These are phyloP conservation scores for Cyclina sinensis DNA, from an alignment of 1,140 invertebrate species.

Conservation along the genomic window DNA sequence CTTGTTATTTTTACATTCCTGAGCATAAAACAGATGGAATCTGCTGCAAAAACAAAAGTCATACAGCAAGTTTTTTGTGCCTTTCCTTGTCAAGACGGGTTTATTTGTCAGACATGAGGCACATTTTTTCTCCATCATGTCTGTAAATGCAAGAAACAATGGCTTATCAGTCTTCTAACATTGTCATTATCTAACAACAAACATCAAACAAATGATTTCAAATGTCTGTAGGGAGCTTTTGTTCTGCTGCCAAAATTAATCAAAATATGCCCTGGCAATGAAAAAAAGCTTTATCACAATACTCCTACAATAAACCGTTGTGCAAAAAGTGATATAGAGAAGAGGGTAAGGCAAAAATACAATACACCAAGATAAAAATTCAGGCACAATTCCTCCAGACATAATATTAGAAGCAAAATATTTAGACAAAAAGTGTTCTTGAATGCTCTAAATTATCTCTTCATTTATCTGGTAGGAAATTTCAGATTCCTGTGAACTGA, in stretches of 20 bases:
- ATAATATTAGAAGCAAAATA: not conserved
- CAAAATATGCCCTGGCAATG: conserved; percentile 1
- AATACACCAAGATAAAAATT: not conserved
- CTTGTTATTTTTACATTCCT: too few species aligned
- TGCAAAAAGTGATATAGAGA: not conserved
- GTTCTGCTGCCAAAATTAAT: conserved; percentile 26
- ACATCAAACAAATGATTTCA: not conserved
- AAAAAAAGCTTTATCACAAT: conserved; percentile 1
- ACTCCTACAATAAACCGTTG: not conserved
- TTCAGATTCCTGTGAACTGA: conserved; percentile 9
- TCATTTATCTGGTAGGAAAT: conserved; percentile 14
- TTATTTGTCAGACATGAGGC: not conserved
- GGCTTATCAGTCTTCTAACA: not conserved
- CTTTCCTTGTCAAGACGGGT: not conserved
- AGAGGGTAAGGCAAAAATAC: not conserved
- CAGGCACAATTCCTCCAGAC: not conserved
- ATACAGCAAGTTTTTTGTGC: not conserved
- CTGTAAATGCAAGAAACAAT: not conserved
- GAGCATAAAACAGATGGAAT: too few species aligned
- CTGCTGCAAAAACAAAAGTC: too few species aligned
- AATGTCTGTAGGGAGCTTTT: not conserved
- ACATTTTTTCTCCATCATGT: not conserved
- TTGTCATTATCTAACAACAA: conserved; percentile 9
- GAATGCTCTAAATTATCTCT: not conserved
- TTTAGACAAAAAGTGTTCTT: not conserved